Base-by-base conservation (phyloP, 2,113 vertebrate species). In the Oreotrochilus melanogaster region DNA sequence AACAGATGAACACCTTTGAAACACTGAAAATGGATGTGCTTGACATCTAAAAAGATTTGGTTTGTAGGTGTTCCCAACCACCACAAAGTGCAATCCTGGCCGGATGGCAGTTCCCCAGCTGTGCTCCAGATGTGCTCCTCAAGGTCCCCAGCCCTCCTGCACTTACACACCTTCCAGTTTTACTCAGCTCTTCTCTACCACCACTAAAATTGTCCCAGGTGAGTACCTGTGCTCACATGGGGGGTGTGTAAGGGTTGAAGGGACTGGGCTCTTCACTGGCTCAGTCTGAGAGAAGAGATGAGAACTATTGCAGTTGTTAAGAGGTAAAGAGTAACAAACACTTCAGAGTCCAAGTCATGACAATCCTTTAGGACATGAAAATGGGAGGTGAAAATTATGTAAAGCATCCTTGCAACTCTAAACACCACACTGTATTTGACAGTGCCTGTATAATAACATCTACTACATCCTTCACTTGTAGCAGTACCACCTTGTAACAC, bases 61-160 rank as follows among this genome's bases (percentile, higher is more conserved):
- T 47, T 42, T 57, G 42, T 23, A 45, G 12, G 18, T 30, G 51
- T 17, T 89, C 39, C 45, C 31, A 72, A 1, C 0, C 4, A 31
- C 35, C 27, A 30, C 28, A 14, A 35, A 48, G 22, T 7, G 11
- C 73, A 60, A 27, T 31, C 48, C 14, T 14, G 65, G 61, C 60
- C 0, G 0, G 70, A 21, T 1, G 17, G 51, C 0, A 0, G 42
- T 11, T 82, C 35, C 43, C 79, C 50, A 54, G 57, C 33, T 50
- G 45, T n/a, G 67, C 19, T 81, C 79, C 78, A 84, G 60, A 10
- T 57, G 54, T 31, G 64, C 31, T 57, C 54, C 79, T 73, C 62
- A 9, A 30, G 57, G 17, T 6, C 16, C 25, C 10, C 43, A 43
- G 67, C 25, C 53, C 84, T 78, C 50, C 67, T 6, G 2, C 45